These are phyloP conservation scores for Dendrolimus houi DNA, from an alignment of 2,888 invertebrate genomes.

Conservation along the genomic window DNA sequence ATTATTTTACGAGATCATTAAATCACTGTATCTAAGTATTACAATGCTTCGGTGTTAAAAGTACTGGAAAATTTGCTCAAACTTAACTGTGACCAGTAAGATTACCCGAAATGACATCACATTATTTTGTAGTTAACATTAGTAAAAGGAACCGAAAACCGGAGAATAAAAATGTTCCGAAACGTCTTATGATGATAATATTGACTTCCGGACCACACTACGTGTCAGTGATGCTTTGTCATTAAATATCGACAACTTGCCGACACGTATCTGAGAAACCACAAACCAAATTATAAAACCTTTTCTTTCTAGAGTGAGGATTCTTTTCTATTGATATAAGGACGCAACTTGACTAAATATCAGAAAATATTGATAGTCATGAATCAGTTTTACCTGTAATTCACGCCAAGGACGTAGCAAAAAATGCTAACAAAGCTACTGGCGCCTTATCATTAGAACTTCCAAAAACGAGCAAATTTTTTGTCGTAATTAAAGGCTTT, in stretches of 20 bases:
- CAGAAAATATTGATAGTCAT: not conserved
- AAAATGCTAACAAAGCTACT: constrained; percentile 55
- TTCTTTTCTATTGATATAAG: not conserved
- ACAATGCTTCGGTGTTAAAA: no score
- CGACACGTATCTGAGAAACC: constrained; percentile 44
- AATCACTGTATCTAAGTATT: not conserved
- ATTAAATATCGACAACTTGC: constrained; percentile 38
- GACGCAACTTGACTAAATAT: constrained; percentile 8
- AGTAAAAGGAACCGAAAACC: constrained; percentile 35
- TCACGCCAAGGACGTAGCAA: constrained; percentile 39
- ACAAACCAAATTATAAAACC: constrained; percentile 35
- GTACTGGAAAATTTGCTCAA: no score
- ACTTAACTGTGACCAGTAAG: no score
- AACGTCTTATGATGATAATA: constrained; percentile 49
- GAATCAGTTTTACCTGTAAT: constrained; percentile 27
- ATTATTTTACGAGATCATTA: constrained; percentile 12
- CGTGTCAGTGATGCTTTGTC: constrained; percentile 32
- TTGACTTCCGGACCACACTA: constrained; percentile 68
- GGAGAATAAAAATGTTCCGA: constrained; percentile 49
- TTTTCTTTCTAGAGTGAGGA: constrained; percentile 8
- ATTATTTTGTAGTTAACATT: constrained; percentile 28
- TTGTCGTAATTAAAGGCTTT: constrained; percentile 49
- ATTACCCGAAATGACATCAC: constrained; percentile 5
- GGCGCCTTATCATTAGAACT: constrained; percentile 73
- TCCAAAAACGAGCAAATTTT: constrained; percentile 61